Evolutionary conservation across 2,113 vertebrate genomes (phyloP).

Genomic region (Ahaetulla prasina): DNA sequence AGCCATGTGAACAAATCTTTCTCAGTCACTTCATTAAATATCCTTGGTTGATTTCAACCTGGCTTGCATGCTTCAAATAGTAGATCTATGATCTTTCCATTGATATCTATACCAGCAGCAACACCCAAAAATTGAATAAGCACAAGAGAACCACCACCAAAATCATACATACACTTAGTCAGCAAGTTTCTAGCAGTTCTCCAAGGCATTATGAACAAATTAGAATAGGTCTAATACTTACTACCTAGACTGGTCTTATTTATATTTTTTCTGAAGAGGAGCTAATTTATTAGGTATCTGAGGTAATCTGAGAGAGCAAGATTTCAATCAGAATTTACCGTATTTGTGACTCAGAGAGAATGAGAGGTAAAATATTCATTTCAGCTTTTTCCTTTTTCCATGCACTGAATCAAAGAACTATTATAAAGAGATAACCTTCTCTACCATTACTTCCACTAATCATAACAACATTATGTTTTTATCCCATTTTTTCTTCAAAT

Average conservation of each 20-base stretch:
- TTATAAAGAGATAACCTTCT: neutral
- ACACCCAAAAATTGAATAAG: neutral
- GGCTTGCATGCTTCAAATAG: neutral
- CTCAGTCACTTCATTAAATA: neutral
- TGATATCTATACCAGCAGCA: neutral
- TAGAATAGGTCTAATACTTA: neutral
- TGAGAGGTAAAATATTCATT: neutral
- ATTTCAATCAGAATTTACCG: neutral
- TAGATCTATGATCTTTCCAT: neutral
- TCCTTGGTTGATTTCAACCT: neutral
- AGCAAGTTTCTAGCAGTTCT: neutral
- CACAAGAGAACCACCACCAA: neutral
- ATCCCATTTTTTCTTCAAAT: neutral
- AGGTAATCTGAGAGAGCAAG: neutral
- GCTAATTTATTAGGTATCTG: neutral
- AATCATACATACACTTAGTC: neutral
- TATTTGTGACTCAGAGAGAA: neutral
- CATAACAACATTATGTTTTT: neutral
- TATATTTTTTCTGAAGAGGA: neutral
- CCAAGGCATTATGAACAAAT: neutral
- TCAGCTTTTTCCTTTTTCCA: neutral
- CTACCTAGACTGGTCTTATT: neutral
- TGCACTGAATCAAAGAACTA: neutral
- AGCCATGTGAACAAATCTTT: neutral
- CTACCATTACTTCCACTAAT: neutral